phyloP scores from a whole-genome alignment of 2,888 invertebrate species.

The Campoplex capitator region DNA sequence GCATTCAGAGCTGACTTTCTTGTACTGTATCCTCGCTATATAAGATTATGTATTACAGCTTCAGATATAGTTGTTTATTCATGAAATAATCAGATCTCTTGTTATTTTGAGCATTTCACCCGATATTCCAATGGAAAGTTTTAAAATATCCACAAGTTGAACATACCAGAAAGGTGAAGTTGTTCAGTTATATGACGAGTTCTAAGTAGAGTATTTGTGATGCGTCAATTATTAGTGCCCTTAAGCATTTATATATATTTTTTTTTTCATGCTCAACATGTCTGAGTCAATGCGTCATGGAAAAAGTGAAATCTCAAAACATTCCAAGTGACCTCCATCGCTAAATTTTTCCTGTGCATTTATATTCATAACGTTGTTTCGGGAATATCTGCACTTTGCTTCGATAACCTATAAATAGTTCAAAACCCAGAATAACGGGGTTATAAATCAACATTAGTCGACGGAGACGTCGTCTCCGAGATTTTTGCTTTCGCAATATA shows the following conservation, averaged over 20 bases:
- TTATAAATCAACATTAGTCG: slow-evolving; percentile 54
- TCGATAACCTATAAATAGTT: slow-evolving; percentile 26
- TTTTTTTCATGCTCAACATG: not conserved
- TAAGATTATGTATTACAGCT: not conserved
- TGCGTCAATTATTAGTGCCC: too few relatives aligned
- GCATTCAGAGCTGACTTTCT: not conserved
- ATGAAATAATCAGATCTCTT: not conserved
- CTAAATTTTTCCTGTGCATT: not conserved
- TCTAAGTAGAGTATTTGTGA: too few relatives aligned
- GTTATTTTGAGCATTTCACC: not conserved
- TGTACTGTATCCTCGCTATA: not conserved
- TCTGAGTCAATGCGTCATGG: too few relatives aligned
- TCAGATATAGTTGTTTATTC: not conserved
- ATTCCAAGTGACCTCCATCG: too few relatives aligned
- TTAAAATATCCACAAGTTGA: too few relatives aligned
- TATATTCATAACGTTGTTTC: not conserved
- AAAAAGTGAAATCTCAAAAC: too few relatives aligned
- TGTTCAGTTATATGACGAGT: too few relatives aligned
- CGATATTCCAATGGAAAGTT: too few relatives aligned
- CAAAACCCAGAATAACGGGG: slow-evolving; percentile 35
- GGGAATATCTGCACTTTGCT: not conserved
- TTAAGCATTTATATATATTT: too few relatives aligned
- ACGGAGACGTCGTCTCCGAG: slow-evolving; percentile 5
- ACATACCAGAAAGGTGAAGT: too few relatives aligned
- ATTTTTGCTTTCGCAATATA: slow-evolving; percentile 29